Evolutionary conservation across 2,888 invertebrate species (phyloP), one percentile per base, ranked within the genome.

Genomic region (Ennomos quercinarius): DNA sequence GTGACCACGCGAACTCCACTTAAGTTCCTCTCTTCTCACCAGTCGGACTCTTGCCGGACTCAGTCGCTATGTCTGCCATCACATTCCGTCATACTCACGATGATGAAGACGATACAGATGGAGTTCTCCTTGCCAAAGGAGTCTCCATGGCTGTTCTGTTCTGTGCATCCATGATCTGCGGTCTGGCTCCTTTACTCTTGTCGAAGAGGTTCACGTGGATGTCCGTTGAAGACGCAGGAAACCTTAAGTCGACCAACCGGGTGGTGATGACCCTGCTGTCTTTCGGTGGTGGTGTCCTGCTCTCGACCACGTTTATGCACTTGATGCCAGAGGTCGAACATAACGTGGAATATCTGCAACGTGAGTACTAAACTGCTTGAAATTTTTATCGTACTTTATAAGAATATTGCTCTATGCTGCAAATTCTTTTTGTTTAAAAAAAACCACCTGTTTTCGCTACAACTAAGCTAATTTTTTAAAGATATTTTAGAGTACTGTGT

Each of bases 261-360:
- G 72, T 93, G 13, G 94, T 95, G 35, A 92, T 94, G 73, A 86
- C 95, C 12, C 83, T 96, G 27, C 87, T 97, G 17, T 95, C 96
- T n/a, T 95, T 97, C 67, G 97, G 97, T 11, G 97, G 97, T n/a
- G 97, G 97, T 9, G 97, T 97, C 0, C 87, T 97, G 12, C 86
- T 97, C 40, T 95, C 95, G 64, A 97, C 97, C 2, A 97, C 97
- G 5, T 97, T 97, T 77, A 84, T 97, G 67, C 97, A 97, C 76
- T 88, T 97, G 72, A 87, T 97, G 55, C 97, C 97, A 1, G 97
- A 97, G 89, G 95, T 97, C 0, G 87, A 94, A 9, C 95, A 97
- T 72, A 94, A 94, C 57, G 93, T 97, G 9, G 88, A 93, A n/a
- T 83, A 93, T 48, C 86, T 96, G 61, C 93, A 95, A 71, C 51